Evolutionary conservation across 1,140 invertebrate species (phyloP).

Genomic region (Tetraneura akinire): DNA sequence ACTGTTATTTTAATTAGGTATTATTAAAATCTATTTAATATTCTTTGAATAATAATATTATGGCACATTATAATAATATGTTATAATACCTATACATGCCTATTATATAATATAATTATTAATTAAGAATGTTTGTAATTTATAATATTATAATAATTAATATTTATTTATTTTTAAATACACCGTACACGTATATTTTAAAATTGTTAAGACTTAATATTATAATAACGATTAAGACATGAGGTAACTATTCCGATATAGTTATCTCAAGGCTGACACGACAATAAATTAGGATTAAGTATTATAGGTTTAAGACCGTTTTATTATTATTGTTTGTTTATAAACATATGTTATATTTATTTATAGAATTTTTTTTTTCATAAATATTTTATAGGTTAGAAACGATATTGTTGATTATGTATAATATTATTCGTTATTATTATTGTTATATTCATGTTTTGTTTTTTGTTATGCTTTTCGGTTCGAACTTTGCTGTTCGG

Average conservation of each 20-base stretch:
- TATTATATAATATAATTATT: neutral
- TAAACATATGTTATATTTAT: neutral
- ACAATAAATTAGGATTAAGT: conserved; percentile 35
- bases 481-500: neutral
- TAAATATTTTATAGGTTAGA: neutral
- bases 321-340: too few relatives aligned
- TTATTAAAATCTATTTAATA: too few relatives aligned
- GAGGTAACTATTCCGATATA: neutral
- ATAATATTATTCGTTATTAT: neutral
- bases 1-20: too few relatives aligned
- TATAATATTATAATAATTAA: neutral
- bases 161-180: conserved; percentile 8
- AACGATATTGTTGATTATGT: neutral
- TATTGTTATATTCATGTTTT: neutral
- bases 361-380: neutral
- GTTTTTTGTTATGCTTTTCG: conserved; percentile 31
- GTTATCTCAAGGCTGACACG: conserved; percentile 36
- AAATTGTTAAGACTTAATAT: conserved; percentile 9
- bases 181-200: neutral
- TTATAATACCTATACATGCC: neutral
- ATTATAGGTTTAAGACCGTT: neutral
- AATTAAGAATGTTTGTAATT: neutral
- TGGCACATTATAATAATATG: neutral
- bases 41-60: too few relatives aligned
- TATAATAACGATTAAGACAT: conserved; percentile 32